Base-by-base conservation (phyloP, 2,888 invertebrate species). In the Coronaproctus castanopsis region DNA sequence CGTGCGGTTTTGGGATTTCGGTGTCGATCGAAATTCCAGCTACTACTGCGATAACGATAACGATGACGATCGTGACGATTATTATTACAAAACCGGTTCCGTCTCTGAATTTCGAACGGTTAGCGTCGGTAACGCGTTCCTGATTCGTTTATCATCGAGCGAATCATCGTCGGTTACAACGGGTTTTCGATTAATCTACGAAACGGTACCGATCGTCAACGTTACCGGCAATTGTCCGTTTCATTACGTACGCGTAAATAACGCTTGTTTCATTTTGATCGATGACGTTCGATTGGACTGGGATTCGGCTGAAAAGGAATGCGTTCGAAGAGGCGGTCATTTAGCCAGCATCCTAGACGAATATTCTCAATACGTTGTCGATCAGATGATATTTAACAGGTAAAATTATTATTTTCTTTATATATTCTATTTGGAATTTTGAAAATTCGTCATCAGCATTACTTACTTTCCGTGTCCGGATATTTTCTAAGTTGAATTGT, bases 231-330 rank as follows among this genome's bases (percentile, higher is more conserved):
- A 77, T 64, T 85, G 84, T 70, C 80, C 80, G 54, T 84, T 81
- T 65, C 83, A 83, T 0, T 85, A 83, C 82, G 78, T 83, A 61
- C 72, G 79, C 2, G 73, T 81, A 62, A 76, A 78, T 55, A 80
- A 80, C 65, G 81, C 81, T 69, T 85, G 84, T 68, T 75, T 84
- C 66, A 71, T 78, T 58, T 78, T 79, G 3, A 72, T 80, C 61
- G 78, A 82, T 65, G 75, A 76, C 52, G 70, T 73, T 2, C 75
- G 75, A 65, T 70, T 78, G 64, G 71, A 80, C 0, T 85, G 85
- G 85, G 71, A 75, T 18, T 79, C 80, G 62, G 82, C 83, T 0
- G 84, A 85, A 67, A 74, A 76, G 21, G 79, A 81, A 67, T 85
- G 85, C 66, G 74, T 71, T 2, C 72, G 76, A 60, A 69, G 76